Evolutionary conservation across 2,888 invertebrate species (phyloP).

Genomic region (Tinea trinotella): DNA sequence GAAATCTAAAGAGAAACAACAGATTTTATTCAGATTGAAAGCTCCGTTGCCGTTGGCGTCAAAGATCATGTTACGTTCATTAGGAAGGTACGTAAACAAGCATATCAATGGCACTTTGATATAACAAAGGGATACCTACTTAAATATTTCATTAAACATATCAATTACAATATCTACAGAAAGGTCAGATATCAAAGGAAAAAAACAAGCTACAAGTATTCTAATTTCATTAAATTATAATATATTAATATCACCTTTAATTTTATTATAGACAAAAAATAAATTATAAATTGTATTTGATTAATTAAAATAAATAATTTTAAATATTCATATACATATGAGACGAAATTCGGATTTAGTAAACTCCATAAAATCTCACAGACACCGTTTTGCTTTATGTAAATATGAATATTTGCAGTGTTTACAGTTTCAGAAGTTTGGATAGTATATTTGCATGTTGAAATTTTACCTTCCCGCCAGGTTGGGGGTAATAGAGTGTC

Average conservation of each 20-base stretch:
- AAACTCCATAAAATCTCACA: not conserved
- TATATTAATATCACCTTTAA: not conserved
- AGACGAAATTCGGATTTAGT: not conserved
- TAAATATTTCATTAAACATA: slow-evolving; percentile 2
- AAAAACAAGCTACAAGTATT: no score
- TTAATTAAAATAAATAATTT: no score
- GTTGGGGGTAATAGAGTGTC: slow-evolving; percentile 58
- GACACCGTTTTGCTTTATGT: slow-evolving; percentile 7
- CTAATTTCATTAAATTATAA: no score
- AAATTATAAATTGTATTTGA: no score
- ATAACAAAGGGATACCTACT: slow-evolving; percentile 6
- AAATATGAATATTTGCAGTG: slow-evolving; percentile 14
- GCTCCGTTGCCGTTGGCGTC: not conserved
- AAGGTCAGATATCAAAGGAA: not conserved
- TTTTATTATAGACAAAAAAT: no score
- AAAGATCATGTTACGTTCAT: slow-evolving; percentile 13
- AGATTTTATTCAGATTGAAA: not conserved
- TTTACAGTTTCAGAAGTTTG: slow-evolving; percentile 14
- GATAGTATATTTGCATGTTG: slow-evolving; percentile 10
- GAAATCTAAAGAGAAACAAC: not conserved
- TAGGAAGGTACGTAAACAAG: slow-evolving; percentile 16
- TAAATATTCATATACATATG: not conserved
- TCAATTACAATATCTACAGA: not conserved
- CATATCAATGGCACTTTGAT: slow-evolving; percentile 13
- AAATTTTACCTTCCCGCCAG: slow-evolving; percentile 10